Percentiles rank a stretch among this genome's conserved stretches.
Evolutionary conservation across 2,797 vertebrate species (phyloP).

Genomic region (Coranthus polyacanthus): DNA sequence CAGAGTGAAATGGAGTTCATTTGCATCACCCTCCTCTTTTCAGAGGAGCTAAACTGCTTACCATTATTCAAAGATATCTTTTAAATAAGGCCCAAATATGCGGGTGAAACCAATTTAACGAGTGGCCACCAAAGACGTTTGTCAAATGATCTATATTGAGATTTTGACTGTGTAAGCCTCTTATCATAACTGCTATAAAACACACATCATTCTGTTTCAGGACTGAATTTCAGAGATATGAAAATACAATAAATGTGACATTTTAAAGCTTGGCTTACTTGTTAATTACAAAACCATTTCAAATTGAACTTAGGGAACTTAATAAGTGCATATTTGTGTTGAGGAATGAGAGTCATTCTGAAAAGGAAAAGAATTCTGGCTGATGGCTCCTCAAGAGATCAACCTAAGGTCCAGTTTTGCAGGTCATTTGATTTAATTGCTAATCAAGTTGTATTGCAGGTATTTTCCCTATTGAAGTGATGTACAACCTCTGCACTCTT

Average conservation of each 20-base stretch:
- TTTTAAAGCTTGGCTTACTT: conserved; percentile 88
- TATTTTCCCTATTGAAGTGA: conserved; percentile 68
- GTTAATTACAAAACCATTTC: conserved; percentile 88
- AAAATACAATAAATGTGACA: conserved; percentile 90
- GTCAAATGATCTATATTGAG: conserved; percentile 88
- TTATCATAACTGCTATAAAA: conserved; percentile 87
- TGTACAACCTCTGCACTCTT: conserved; percentile 49
- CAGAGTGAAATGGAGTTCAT: conserved; percentile 84
- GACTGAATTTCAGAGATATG: conserved; percentile 87
- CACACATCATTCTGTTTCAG: conserved; percentile 86
- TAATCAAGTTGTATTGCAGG: conserved; percentile 81
- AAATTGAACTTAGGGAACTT: conserved; percentile 87
- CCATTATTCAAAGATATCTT: conserved; percentile 87
- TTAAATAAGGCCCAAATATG: conserved; percentile 87
- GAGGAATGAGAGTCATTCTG: conserved; percentile 73
- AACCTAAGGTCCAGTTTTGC: conserved; percentile 72
- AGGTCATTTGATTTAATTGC: conserved; percentile 82
- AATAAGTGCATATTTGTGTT: conserved; percentile 83
- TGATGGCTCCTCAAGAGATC: conserved; percentile 76
- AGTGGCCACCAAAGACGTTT: conserved; percentile 88
- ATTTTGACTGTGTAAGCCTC: conserved; percentile 88
- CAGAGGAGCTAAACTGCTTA: conserved; percentile 87
- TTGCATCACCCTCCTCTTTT: conserved; percentile 86
- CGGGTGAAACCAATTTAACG: conserved; percentile 90
- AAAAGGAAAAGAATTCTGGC: conserved; percentile 56